Evolutionary conservation across 2,888 invertebrate species (phyloP).

Genomic region (Ormyrus thymus): DNA sequence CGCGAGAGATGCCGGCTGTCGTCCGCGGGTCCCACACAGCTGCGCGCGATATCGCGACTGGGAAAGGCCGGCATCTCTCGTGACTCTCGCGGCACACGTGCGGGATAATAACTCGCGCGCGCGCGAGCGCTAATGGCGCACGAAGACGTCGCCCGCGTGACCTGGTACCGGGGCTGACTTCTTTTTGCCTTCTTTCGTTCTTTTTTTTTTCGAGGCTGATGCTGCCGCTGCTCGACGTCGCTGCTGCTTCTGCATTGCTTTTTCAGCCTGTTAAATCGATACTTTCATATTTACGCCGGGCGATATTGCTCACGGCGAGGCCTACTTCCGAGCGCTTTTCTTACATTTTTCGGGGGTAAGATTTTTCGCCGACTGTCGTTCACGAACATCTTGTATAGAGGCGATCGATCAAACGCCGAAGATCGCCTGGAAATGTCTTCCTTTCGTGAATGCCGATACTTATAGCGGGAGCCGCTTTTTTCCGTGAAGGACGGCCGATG

Average conservation of each 20-base stretch:
- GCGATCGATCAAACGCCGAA: background rate
- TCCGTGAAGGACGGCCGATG: too few species aligned
- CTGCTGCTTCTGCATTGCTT: conserved; percentile 12
- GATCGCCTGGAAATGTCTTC: background rate
- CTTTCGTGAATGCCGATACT: background rate
- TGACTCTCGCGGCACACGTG: background rate
- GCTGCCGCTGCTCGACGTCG: too few species aligned
- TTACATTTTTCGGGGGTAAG: too few species aligned
- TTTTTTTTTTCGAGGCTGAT: background rate
- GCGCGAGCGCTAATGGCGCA: too few species aligned
- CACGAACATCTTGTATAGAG: background rate
- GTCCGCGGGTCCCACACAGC: background rate
- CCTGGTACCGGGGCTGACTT: conserved; percentile 18
- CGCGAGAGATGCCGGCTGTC: too few species aligned
- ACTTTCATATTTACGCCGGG: conserved; percentile 44
- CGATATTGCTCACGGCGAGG: conserved; percentile 48
- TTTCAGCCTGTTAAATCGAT: conserved; percentile 55
- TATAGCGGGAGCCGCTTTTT: too few species aligned
- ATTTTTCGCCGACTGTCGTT: too few species aligned
- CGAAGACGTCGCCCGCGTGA: conserved; percentile 6
- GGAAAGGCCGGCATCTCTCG: background rate
- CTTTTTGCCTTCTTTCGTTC: too few species aligned
- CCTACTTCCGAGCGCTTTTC: conserved; percentile 27
- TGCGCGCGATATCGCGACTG: background rate
- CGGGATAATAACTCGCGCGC: background rate